Conservation (phyloP, 2,888 invertebrate species). For the Drosophila conformis region DNA sequence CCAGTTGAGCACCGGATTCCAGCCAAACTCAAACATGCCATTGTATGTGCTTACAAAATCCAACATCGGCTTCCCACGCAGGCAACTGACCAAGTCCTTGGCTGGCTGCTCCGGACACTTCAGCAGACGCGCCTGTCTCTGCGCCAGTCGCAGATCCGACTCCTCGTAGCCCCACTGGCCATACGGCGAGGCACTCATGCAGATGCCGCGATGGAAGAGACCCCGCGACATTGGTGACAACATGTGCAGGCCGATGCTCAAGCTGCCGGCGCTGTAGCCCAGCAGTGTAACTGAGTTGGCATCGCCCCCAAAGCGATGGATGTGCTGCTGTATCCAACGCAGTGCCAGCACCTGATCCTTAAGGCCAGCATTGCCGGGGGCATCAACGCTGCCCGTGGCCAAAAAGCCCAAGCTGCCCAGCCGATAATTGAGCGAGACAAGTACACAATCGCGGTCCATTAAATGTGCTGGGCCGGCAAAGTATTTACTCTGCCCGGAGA, state of each 20-base stretch:
- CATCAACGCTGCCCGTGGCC: constrained; percentile 88
- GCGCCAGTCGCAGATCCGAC: constrained; percentile 86
- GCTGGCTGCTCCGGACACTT: constrained; percentile 86
- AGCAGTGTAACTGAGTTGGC: constrained; percentile 87
- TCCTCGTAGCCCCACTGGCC: constrained; percentile 85
- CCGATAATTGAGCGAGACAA: constrained; percentile 89
- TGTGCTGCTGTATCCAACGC: constrained; percentile 88
- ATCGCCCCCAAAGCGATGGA: constrained; percentile 89
- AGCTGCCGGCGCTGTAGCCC: constrained; percentile 87
- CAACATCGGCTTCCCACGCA: constrained; percentile 84
- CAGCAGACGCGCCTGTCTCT: constrained; percentile 87
- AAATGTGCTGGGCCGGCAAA: constrained; percentile 86
- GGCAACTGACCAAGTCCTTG: constrained; percentile 86
- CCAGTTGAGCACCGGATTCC: constrained; percentile 85
- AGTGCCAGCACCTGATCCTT: constrained; percentile 90
- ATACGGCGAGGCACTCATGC: constrained; percentile 88
- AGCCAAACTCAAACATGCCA: constrained; percentile 81
- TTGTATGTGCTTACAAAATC: constrained; percentile 72
- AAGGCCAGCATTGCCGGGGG: constrained; percentile 89
- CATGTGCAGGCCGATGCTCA: constrained; percentile 86
- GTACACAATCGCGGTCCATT: constrained; percentile 88
- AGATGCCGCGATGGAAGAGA: constrained; percentile 89
- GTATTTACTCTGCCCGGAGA: constrained; percentile 86
- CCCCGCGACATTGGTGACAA: constrained; percentile 89
- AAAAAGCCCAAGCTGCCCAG: constrained; percentile 86